Evolutionary conservation across 2,797 vertebrate species (phyloP).

Genomic region (Coendou prehensilis): DNA sequence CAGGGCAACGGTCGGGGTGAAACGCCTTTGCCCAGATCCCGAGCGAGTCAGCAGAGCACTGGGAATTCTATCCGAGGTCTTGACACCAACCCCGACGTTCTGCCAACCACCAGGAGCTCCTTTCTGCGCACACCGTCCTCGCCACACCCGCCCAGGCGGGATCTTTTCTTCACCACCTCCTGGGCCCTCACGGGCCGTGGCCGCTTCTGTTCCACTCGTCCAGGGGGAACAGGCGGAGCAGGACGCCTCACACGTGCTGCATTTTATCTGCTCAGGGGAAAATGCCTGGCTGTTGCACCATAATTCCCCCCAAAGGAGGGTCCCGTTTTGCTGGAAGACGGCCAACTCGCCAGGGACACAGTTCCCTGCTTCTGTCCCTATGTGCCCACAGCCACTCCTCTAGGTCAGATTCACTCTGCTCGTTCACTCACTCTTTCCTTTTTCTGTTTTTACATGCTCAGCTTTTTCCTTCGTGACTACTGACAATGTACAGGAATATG

Average conservation of each 20-base stretch:
- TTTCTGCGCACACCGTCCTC: not conserved
- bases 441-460: constrained; percentile 41
- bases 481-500: constrained; percentile 69
- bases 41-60: not conserved
- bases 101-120: fast-evolving
- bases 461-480: constrained; percentile 68
- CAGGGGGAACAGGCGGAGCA: not conserved
- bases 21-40: not conserved
- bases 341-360: not conserved
- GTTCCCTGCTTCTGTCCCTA: not conserved
- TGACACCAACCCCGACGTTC: not conserved
- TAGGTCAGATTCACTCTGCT: not conserved
- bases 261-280: not conserved
- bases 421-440: not conserved
- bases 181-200: not conserved
- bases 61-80: not conserved
- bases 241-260: fast-evolving
- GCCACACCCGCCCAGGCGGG: no score
- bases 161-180: not conserved
- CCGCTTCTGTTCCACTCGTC: not conserved
- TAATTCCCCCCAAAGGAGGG: not conserved
- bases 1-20: not conserved
- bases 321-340: not conserved
- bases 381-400: not conserved
- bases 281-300: not conserved